Conservation (phyloP, 2,888 invertebrate genomes). For the Morpho achilles region DNA sequence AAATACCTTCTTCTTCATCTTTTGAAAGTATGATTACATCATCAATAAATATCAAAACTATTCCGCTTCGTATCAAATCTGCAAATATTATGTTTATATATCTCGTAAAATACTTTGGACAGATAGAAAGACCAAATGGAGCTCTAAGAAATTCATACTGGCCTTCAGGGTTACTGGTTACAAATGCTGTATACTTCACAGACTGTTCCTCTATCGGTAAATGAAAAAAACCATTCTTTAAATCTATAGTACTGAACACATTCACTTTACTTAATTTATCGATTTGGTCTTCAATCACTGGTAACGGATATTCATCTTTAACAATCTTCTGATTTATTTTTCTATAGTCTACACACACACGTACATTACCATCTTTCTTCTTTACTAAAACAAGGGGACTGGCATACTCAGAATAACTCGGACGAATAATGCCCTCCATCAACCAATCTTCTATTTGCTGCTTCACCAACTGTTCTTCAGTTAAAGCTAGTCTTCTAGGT, state of each 20-base stretch:
- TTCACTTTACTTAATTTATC: conserved; percentile 40
- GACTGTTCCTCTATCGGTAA: conserved; percentile 34
- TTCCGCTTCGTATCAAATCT: conserved; percentile 27
- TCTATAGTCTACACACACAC: conserved; percentile 48
- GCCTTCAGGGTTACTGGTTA: conserved; percentile 33
- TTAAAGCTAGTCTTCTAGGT: conserved; percentile 26
- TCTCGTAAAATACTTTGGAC: conserved; percentile 43
- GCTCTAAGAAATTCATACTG: conserved; percentile 49
- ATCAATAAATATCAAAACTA: conserved; percentile 6
- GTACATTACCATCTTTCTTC: conserved; percentile 26
- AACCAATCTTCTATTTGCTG: conserved; percentile 25
- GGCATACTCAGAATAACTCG: conserved; percentile 27
- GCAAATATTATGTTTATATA: conserved; percentile 37
- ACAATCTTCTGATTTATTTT: conserved; percentile 29
- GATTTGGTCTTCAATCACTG: conserved; percentile 45
- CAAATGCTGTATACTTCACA: conserved; percentile 45
- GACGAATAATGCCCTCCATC: not conserved
- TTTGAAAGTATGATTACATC: not conserved
- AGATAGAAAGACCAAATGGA: conserved; percentile 32
- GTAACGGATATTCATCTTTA: conserved; percentile 38
- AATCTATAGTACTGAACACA: conserved; percentile 33
- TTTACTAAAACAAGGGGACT: conserved; percentile 27
- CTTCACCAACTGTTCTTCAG: conserved; percentile 11
- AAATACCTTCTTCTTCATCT: not conserved
- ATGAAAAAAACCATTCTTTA: conserved; percentile 48